Conservation (phyloP, 1,140 invertebrate genomes). For the Samia ricini region DNA sequence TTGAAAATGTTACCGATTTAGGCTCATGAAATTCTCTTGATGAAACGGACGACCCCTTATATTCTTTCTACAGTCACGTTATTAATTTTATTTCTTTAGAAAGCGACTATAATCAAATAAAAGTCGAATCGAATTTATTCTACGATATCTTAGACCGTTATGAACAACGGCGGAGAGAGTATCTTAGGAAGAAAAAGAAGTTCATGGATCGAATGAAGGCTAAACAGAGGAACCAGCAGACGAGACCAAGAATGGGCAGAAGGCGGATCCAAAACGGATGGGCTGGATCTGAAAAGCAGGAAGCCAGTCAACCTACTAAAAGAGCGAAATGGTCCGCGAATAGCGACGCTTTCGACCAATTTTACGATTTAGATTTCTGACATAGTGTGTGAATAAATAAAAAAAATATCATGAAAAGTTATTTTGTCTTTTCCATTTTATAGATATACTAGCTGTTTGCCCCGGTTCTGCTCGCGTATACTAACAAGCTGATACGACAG, state of each 20-base stretch:
- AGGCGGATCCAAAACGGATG: neutral
- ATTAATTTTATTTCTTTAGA: neutral
- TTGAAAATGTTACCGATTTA: too few relatives aligned
- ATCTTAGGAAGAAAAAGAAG: neutral
- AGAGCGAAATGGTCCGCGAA: neutral
- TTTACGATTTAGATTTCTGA: neutral
- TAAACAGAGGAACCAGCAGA: neutral
- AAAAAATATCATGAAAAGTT: too few relatives aligned
- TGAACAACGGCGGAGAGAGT: neutral
- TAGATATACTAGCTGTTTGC: too few relatives aligned
- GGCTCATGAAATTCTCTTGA: too few relatives aligned
- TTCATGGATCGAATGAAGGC: neutral
- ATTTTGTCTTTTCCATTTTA: too few relatives aligned
- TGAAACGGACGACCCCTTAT: too few relatives aligned
- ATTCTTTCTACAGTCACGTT: too few relatives aligned
- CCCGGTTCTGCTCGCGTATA: too few relatives aligned
- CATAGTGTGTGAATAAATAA: too few relatives aligned
- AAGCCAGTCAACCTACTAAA: neutral
- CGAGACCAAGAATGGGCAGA: neutral
- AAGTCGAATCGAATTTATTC: constrained; percentile 1
- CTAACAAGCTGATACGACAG: too few relatives aligned
- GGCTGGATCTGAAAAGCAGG: neutral
- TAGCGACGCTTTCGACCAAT: neutral
- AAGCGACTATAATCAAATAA: constrained; percentile 8
- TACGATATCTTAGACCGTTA: constrained; percentile 1